Base-by-base conservation (phyloP, 2,888 invertebrate genomes). In the Chrysolina haemoptera region DNA sequence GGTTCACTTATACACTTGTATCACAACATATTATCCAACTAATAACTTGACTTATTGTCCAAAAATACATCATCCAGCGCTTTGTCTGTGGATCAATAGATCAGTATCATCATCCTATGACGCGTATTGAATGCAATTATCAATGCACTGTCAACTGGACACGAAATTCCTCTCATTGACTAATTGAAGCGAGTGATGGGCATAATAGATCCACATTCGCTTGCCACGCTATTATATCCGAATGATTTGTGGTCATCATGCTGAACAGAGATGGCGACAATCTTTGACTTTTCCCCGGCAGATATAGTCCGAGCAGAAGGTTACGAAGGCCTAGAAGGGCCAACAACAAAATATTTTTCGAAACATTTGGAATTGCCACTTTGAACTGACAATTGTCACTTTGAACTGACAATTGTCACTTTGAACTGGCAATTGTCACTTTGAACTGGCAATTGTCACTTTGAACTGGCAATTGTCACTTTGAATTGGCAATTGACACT, bases 101-200 rank as follows among this genome's bases (percentile, higher is more conserved):
- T 67, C 53, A 50, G 20, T 53, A 53, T 67, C 67, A 53, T 55
- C 35, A 22, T 35, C 18, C 27, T 53, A 65, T 65, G 65, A 65
- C 46, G 65, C 22, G 65, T 46, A 65, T 53, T 40, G 67, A 67
- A 62, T 70, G 75, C 77, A 76, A 77, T 77, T 78, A 78, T 78
- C 77, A 74, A 72, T 74, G 76, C 76, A 78, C 76, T 76, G 75
- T 76, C 72, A 74, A 76, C 76, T 70, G 77, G 73, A 77, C 76
- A 78, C 70, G 73, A 74, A 76, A 80, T 78, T 77, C 79, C 79
- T 79, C 79, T 79, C 73, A 67, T 73, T 77, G 73, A 72, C 79
- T 79, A 79, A 79, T 79, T 78, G 79, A 73, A 69, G 73, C 74
- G 76, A 74, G 76, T 70, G 71, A 73, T 71, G 71, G 67, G 73